Evolutionary conservation across 1,140 invertebrate genomes (phyloP).

Genomic region (Lepidurus packardi): DNA sequence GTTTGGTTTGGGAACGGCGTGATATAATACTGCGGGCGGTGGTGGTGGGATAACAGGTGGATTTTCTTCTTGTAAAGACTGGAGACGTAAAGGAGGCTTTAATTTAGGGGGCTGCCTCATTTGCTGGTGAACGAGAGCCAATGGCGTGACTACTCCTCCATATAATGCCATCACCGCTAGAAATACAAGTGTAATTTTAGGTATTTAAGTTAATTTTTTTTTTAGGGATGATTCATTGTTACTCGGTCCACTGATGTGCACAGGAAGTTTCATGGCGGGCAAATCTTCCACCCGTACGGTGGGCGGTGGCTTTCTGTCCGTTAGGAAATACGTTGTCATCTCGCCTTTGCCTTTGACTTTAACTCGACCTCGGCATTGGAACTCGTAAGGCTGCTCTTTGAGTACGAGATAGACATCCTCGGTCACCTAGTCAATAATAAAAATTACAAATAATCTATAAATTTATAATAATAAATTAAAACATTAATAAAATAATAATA

Average conservation of each 20-base stretch:
- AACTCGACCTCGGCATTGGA: slow-evolving; percentile 74
- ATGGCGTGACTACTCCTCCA: slow-evolving; percentile 61
- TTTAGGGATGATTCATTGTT: neutral
- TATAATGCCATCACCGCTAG: slow-evolving; percentile 44
- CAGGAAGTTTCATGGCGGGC: slow-evolving; percentile 38
- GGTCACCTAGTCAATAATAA: slow-evolving; percentile 53
- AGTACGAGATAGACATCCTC: slow-evolving; percentile 72
- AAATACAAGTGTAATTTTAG: neutral
- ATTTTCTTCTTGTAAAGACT: slow-evolving; percentile 17
- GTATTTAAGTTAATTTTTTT: neutral
- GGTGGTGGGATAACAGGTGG: slow-evolving; percentile 31
- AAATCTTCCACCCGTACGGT: slow-evolving; percentile 53
- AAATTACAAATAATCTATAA: neutral
- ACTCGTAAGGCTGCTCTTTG: slow-evolving; percentile 65
- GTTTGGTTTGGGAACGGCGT: slow-evolving; percentile 41
- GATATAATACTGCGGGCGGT: slow-evolving; percentile 43
- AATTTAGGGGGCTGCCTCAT: slow-evolving; percentile 46
- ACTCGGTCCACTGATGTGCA: slow-evolving; percentile 22
- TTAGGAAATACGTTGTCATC: slow-evolving; percentile 86
- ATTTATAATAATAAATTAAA: slow-evolving; percentile 25
- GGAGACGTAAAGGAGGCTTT: slow-evolving; percentile 44
- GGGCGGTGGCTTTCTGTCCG: slow-evolving; percentile 58
- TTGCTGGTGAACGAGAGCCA: slow-evolving; percentile 54
- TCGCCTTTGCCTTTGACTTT: slow-evolving; percentile 91
- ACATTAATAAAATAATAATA: neutral